Conservation (phyloP, 2,888 invertebrate species). For the Girardia tigrina region DNA sequence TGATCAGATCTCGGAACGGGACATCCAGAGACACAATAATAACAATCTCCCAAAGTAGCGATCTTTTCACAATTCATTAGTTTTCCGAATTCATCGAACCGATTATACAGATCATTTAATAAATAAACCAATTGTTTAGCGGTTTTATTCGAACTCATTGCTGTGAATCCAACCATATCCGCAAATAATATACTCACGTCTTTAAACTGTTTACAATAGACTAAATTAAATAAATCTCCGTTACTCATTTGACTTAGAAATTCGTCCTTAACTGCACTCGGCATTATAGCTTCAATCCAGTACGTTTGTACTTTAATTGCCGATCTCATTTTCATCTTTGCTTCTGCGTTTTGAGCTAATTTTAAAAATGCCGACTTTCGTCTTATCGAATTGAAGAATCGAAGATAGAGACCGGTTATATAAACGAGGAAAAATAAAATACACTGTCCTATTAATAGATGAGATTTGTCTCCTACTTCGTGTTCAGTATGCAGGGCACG, state of each 20-base stretch:
- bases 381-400: slow-evolving; percentile 19
- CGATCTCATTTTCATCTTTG: neutral
- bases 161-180: slow-evolving; percentile 91
- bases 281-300: slow-evolving; percentile 30
- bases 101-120: slow-evolving; percentile 30
- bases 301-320: slow-evolving; percentile 11
- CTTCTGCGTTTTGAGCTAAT: slow-evolving; percentile 27
- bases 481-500: neutral
- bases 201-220: slow-evolving; percentile 55
- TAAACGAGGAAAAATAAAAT: neutral
- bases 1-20: slow-evolving; percentile 79
- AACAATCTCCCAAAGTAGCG: slow-evolving; percentile 82
- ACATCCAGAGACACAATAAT: slow-evolving; percentile 71
- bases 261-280: neutral
- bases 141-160: slow-evolving; percentile 86
- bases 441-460: neutral
- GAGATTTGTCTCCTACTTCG: neutral
- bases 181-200: slow-evolving; percentile 89
- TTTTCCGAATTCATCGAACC: slow-evolving; percentile 60
- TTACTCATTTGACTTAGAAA: neutral
- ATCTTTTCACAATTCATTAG: slow-evolving; percentile 85
- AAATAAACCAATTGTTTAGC: slow-evolving; percentile 76
- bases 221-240: neutral
- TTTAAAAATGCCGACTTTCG: slow-evolving; percentile 24
- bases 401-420: neutral